A percentile compares a stretch with the other conserved stretches of the same genome.
Evolutionary conservation across 2,888 invertebrate species (phyloP).

Genomic region (Amphipoea lucens): DNA sequence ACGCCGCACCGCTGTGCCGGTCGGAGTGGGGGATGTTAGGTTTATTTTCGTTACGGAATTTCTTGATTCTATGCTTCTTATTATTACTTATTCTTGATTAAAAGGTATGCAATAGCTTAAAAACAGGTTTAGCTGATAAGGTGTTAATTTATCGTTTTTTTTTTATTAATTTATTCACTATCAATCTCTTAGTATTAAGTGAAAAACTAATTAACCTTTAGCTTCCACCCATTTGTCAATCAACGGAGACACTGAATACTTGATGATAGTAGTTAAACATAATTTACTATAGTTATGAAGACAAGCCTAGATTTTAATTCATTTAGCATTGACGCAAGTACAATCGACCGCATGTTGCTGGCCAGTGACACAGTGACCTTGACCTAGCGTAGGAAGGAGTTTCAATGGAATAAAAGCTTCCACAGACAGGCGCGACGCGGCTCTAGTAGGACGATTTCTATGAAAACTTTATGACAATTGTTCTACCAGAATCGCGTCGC

Average conservation of each 20-base stretch:
- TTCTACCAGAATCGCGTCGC: background rate
- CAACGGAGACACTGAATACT: background rate
- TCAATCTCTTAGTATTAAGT: constrained; percentile 17
- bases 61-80: too few relatives aligned
- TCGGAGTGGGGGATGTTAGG: too few relatives aligned
- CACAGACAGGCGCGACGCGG: background rate
- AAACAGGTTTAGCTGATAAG: constrained; percentile 14
- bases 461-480: background rate
- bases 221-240: constrained; percentile 39
- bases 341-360: background rate
- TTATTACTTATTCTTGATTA: too few relatives aligned
- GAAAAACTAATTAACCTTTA: constrained; percentile 43
- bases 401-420: background rate
- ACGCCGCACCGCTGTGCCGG: too few relatives aligned
- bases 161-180: constrained; percentile 33
- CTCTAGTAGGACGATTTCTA: background rate
- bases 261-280: constrained; percentile 26
- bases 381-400: background rate
- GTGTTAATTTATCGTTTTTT: constrained; percentile 30
- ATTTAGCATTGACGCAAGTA: constrained; percentile 36
- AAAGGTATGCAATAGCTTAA: too few relatives aligned
- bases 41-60: too few relatives aligned
- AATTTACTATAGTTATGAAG: constrained; percentile 7
- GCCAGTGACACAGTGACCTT: background rate
- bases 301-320: constrained; percentile 38